phyloP scores from a whole-genome alignment of 2,888 invertebrate genomes.

The Hermodice carunculata region DNA sequence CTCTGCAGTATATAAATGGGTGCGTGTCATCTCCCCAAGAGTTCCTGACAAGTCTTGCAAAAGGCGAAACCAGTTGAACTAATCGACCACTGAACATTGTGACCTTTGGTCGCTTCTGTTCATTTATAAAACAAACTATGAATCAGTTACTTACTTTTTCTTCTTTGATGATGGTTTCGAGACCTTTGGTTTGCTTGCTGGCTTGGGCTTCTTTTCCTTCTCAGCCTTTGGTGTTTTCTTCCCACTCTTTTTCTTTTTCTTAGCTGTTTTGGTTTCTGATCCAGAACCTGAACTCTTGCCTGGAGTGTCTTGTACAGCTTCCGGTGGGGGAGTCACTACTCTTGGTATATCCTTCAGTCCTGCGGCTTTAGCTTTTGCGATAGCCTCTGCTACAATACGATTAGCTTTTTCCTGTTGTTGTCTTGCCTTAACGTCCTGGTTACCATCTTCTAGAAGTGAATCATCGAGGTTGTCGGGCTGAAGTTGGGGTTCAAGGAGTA shows the following conservation, averaged over 20 bases:
- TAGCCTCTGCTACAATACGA: slow-evolving; percentile 56
- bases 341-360: slow-evolving; percentile 24
- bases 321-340: background rate
- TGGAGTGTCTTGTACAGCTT: background rate
- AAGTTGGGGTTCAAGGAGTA: background rate
- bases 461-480: slow-evolving; percentile 6
- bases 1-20: no score
- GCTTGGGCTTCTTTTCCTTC: slow-evolving; percentile 3
- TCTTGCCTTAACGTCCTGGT: slow-evolving; percentile 8
- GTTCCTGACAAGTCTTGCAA: no score
- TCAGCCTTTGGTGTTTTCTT: slow-evolving; percentile 25
- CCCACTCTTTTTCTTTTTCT: slow-evolving; percentile 36
- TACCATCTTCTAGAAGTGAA: no score
- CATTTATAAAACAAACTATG: no score
- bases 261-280: background rate
- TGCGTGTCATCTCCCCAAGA: no score
- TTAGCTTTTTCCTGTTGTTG: slow-evolving; percentile 52
- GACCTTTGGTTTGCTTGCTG: background rate
- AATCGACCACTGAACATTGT: no score
- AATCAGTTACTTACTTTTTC: slow-evolving; percentile 21
- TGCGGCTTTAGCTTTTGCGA: slow-evolving; percentile 54
- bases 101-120: no score
- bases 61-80: no score
- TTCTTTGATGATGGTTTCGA: slow-evolving; percentile 19
- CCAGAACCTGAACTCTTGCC: background rate